Evolutionary conservation across 1,140 invertebrate genomes (phyloP), one percentile per base, ranked within the genome.

Genomic region (Hyphantria cunea): DNA sequence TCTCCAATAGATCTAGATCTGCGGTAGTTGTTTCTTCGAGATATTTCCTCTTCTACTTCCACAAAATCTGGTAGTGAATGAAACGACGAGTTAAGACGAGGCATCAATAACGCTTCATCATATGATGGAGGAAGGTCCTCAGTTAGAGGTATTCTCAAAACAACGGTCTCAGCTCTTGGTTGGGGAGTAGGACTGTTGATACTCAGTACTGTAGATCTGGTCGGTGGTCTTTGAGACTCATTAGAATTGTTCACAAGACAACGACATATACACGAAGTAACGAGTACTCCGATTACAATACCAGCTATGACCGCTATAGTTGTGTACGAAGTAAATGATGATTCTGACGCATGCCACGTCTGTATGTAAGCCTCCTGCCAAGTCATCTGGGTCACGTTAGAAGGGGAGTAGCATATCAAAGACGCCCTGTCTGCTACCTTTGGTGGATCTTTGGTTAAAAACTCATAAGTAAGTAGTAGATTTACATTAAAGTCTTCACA

Each of bases 91-190:
- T 92, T 92, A 49, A 93, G 71, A 54, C 93, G 92, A 13, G 94
- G 94, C 93, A 96, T 93, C 11, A 93, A 84, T 15, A 96, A 79
- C 0, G 95, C 95, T 77, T 95, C 95, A 55, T 94, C 94, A 68
- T 96, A 95, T 15, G 90, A 94, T 0, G 95, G 95, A 44, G 94
- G 93, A 8, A 93, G 78, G 78, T 95, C 94, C 69, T 93, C 92
- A 51, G 92, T 90, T 32, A 92, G 52, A 7, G 92, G 83, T 48
- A 93, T 89, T 34, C 92, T 77, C 59, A 91, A 84, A 56, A 93
- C 73, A 44, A 92, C 84, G 0, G 91, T 77, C 14, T 92, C 80
- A 10, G 66, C 64, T 44, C 82, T 75, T 0, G 76, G 53, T 49
- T 87, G 89, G 65, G 91, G 91, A 58, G 93, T 90, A 56, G 92